These are phyloP conservation scores for Malthinus flaveolus DNA, from an alignment of 2,888 invertebrate genomes.

Conservation along the genomic window DNA sequence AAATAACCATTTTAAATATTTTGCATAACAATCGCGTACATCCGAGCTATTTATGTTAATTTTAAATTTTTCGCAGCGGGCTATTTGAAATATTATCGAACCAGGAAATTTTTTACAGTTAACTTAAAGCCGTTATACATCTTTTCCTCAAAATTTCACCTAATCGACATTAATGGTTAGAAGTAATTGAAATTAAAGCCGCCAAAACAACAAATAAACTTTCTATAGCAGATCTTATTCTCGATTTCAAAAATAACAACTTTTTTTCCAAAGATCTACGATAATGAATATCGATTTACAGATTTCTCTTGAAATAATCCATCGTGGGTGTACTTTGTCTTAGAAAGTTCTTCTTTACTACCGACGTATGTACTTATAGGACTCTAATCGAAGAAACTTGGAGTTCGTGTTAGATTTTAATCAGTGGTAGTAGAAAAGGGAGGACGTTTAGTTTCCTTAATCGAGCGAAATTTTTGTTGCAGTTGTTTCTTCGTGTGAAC, in stretches of 20 bases:
- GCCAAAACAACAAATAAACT: background rate
- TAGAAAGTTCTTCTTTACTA: slow-evolving; percentile 47
- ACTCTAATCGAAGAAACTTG: no score
- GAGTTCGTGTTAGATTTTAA: no score
- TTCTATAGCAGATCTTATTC: slow-evolving; percentile 14
- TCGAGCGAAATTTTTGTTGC: no score
- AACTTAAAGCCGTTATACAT: no score
- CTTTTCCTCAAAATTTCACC: no score
- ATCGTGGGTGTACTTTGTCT: slow-evolving; percentile 49
- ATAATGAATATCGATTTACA: slow-evolving; percentile 28
- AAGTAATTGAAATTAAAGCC: no score
- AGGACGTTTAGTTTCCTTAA: no score
- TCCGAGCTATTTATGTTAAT: slow-evolving; percentile 3
- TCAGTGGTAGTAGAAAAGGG: no score
- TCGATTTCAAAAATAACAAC: slow-evolving; percentile 16
- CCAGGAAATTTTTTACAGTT: no score
- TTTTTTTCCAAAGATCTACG: slow-evolving; percentile 5
- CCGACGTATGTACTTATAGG: slow-evolving; percentile 35
- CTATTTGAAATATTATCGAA: background rate
- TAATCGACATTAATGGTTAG: no score
- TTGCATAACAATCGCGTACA: slow-evolving; percentile 2
- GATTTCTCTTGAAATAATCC: slow-evolving; percentile 43
- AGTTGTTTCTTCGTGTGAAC: no score
- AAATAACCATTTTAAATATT: slow-evolving; percentile 4
- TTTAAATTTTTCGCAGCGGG: slow-evolving; percentile 5